These are phyloP conservation scores for Ooceraea biroi DNA, from an alignment of 1,140 invertebrate genomes.

Conservation along the genomic window DNA sequence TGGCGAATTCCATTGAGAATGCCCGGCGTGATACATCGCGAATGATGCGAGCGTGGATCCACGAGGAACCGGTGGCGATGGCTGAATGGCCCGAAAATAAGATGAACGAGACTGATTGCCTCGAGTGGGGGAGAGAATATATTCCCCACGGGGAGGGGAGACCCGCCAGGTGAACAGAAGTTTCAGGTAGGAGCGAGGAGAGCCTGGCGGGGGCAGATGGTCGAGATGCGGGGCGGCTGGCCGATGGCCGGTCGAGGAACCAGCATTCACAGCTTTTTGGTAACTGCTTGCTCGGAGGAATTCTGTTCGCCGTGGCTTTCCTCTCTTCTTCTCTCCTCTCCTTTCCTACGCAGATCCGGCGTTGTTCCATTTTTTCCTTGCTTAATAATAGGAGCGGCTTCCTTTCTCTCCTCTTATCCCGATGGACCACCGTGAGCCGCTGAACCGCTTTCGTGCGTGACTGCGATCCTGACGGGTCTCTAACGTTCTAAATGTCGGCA, in stretches of 20 bases:
- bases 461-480: conserved; percentile 47
- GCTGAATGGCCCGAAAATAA: conserved; percentile 78
- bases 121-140: conserved; percentile 27
- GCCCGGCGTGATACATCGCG: conserved; percentile 35
- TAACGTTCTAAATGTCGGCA: background rate
- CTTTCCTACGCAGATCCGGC: background rate
- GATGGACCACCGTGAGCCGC: conserved; percentile 5
- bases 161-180: conserved; percentile 71
- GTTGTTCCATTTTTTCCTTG: conserved; percentile 46
- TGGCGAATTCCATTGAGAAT: conserved; percentile 72
- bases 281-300: conserved; percentile 23
- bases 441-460: conserved; percentile 69
- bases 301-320: too few species aligned
- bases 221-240: conserved; percentile 32
- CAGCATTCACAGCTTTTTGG: conserved; percentile 68
- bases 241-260: conserved; percentile 37
- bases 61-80: conserved; percentile 71
- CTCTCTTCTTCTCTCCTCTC: background rate
- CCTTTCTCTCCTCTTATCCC: conserved; percentile 56
- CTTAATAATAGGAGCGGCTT: conserved; percentile 72
- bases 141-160: background rate
- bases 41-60: conserved; percentile 19
- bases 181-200: conserved; percentile 70
- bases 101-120: conserved; percentile 75
- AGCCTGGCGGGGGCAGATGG: conserved; percentile 71